Base-by-base conservation (phyloP, 2,888 invertebrate genomes). In the Dione vanillae region DNA sequence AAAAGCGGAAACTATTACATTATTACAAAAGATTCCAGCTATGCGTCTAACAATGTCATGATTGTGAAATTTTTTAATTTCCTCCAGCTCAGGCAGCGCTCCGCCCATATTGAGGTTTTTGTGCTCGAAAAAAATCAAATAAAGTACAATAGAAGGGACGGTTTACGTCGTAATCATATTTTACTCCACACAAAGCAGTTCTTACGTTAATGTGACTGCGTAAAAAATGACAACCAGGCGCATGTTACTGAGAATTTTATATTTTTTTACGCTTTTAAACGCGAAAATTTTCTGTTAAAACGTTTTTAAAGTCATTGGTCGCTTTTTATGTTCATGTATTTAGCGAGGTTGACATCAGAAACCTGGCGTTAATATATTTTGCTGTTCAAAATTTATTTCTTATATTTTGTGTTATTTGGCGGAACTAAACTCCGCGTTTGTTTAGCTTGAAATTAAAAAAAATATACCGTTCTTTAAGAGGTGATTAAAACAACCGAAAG, bases 131-230 rank as follows among this genome's bases (percentile, higher is more conserved):
- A n/a, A 90, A 89, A 90, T 87, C 88, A 85, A 87, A 87, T 87
- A 89, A 88, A 86, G 90, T 86, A 91, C 92, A 91, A 92, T 88
- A 83, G 89, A 81, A 83, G 81, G 89, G 85, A 78, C 85, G 86
- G 84, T 81, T 84, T 83, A 83, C 81, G 89, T 87, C 90, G 89
- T 92, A 91, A 90, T 91, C 91, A 91, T 92, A 91, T 92, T 92
- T 92, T 91, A 87, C 82, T 84, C 82, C 76, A 69, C 87, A 92
- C 91, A 92, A 92, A 90, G 78, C 89, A 87, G 86, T 89, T 85
- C 88, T 90, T 88, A 87, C 89, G 83, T 89, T 91, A 92, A 92
- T 91, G 90, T 86, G 85, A 78, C 84, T 81, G 81, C 78, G 85
- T 88, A 89, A 91, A 89, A 89, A 90, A 92, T 90, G 86, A 85